Evolutionary conservation across 2,113 vertebrate genomes (phyloP), one percentile per base, ranked within the genome.

Genomic region (Sardina pilchardus): DNA sequence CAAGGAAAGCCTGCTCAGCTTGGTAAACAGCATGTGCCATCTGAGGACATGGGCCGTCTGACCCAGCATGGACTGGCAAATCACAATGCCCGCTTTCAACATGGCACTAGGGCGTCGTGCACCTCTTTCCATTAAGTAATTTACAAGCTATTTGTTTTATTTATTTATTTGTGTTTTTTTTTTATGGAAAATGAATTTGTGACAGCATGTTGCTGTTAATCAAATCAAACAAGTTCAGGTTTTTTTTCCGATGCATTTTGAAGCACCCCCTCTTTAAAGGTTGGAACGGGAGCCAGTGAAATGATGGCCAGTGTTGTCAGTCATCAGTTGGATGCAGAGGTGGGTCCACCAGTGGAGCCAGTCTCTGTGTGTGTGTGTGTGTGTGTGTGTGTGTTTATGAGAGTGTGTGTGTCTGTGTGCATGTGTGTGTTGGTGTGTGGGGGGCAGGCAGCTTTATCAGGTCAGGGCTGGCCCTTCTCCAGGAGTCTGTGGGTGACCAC

Each of bases 261-360:
- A 93, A 93, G 87, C 10, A 87, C 91, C 87, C 87, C 88, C 92
- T 89, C 89, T 91, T 94, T 26, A 91, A 94, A 93, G 81, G 85
- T 91, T 93, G 93, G 92, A 94, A 90, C 67, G 83, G 81, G 85
- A 14, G 71, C 59, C 84, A 88, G 88, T 94, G 89, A 92, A 94
- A 90, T 94, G 93, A 93, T 36, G 90, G 93, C 93, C 93, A 95
- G 89, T 93, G 90, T 93, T 93, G 93, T 94, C 92, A 93, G 89
- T 59, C 53, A 59, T 24, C 21, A 59, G 19, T 89, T 93, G 92
- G 90, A 90, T 84, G 84, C 56, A 81, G 87, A 82, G 82, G 84
- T 87, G 63, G n/a, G 26, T 26, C 10, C 71, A 17, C 30, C 30
- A 36, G 30, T 78, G 84, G 56, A 26, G 87, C 87, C 84, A 88